Percentiles rank a stretch among this genome's conserved stretches.
Conservation (phyloP, 2,888 invertebrate species). For the Sacculina carcini region DNA sequence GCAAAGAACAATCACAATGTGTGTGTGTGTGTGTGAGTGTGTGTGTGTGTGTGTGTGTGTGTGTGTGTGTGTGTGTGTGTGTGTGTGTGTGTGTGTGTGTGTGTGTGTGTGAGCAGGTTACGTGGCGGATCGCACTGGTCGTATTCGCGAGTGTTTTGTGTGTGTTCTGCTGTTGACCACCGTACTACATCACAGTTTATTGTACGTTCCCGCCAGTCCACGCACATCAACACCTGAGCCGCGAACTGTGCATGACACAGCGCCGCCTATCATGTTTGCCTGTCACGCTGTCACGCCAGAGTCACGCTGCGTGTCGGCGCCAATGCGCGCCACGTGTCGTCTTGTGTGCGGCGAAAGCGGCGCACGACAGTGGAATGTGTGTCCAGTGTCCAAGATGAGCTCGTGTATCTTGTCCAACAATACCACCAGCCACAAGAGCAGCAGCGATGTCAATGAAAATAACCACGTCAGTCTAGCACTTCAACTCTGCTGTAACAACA, state of each 20-base stretch:
- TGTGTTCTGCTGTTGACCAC: constrained; percentile 48
- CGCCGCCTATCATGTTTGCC: background rate
- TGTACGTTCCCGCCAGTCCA: constrained; percentile 18
- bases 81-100: background rate
- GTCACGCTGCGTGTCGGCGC: background rate
- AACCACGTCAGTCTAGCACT: too few relatives aligned
- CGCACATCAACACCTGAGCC: background rate
- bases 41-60: background rate
- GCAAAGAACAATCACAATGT: too few relatives aligned
- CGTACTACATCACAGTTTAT: constrained; percentile 46
- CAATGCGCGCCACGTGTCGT: background rate
- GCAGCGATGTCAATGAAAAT: too few relatives aligned
- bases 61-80: too few relatives aligned
- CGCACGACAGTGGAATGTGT: background rate
- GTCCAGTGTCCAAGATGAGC: background rate
- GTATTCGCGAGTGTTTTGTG: constrained; percentile 57
- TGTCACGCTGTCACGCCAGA: background rate
- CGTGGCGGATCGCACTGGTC: constrained; percentile 57
- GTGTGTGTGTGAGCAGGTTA: constrained; percentile 16
- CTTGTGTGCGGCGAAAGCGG: background rate
- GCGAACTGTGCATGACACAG: too few relatives aligned
- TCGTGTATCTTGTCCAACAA: too few relatives aligned
- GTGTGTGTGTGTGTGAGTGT: too few relatives aligned
- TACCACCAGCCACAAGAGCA: too few relatives aligned
- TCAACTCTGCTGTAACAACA: too few relatives aligned